Evolutionary conservation across 2,113 vertebrate genomes (phyloP).

Genomic region (Clarias gariepinus): DNA sequence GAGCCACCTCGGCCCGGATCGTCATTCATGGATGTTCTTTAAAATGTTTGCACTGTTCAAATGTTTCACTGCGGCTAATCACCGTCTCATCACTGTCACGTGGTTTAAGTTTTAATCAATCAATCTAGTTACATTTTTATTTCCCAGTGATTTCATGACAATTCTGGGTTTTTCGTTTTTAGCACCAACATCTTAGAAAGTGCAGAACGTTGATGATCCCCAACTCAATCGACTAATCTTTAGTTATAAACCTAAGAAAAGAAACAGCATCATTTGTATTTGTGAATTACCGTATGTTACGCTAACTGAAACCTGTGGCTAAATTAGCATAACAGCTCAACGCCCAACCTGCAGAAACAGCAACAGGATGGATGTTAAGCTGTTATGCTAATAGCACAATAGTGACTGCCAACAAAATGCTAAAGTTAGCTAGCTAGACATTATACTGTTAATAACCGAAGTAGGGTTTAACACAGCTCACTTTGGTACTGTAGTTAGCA

Average conservation of each 20-base stretch:
- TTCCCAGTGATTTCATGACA: no score
- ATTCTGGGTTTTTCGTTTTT: not conserved
- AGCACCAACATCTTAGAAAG: not conserved
- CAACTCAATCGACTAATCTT: not conserved
- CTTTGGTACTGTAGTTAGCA: not conserved
- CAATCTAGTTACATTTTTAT: no score
- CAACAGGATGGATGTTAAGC: not conserved
- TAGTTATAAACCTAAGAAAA: not conserved
- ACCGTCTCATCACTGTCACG: no score
- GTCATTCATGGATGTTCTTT: no score
- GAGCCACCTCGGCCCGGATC: no score
- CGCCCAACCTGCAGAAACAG: not conserved
- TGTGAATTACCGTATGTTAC: not conserved
- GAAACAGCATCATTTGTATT: not conserved
- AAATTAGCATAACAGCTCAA: no score
- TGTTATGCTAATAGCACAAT: not conserved
- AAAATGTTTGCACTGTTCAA: no score
- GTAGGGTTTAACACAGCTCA: not conserved
- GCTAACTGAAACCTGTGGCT: not conserved
- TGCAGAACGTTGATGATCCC: not conserved
- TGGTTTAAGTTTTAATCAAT: no score
- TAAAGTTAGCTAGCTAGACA: not conserved
- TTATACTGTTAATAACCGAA: not conserved
- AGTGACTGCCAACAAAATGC: not conserved
- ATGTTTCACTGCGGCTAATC: no score